Evolutionary conservation across 1,140 invertebrate species (phyloP).

Genomic region (Arion vulgaris): DNA sequence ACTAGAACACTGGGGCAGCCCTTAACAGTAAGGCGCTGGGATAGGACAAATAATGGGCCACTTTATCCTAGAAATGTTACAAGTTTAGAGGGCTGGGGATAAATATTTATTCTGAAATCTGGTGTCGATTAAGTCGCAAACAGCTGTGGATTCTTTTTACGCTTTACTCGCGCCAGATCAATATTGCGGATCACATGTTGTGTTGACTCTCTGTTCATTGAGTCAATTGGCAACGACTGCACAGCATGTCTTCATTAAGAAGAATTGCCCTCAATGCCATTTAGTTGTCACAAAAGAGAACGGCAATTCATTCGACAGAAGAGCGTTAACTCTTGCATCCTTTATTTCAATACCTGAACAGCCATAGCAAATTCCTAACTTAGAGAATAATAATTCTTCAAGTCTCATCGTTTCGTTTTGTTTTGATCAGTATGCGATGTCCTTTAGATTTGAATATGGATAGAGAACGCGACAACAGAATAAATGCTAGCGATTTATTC

Average conservation of each 20-base stretch:
- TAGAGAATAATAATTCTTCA: neutral
- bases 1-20: slow-evolving; percentile 7
- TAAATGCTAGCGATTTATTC: too few relatives aligned
- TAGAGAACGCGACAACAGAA: too few relatives aligned
- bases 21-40: slow-evolving; percentile 13
- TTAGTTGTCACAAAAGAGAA: slow-evolving; percentile 35
- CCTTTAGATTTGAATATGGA: too few relatives aligned
- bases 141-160: slow-evolving; percentile 15
- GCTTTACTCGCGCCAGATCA: neutral
- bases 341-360: neutral
- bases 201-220: slow-evolving; percentile 17
- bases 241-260: slow-evolving; percentile 25
- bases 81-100: slow-evolving; percentile 17
- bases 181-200: slow-evolving; percentile 15
- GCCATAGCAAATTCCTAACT: neutral
- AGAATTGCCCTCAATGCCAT: slow-evolving; percentile 8
- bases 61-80: slow-evolving; percentile 34
- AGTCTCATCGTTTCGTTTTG: too few relatives aligned
- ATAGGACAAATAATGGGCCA: slow-evolving; percentile 34
- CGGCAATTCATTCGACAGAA: slow-evolving; percentile 16
- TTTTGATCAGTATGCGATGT: too few relatives aligned
- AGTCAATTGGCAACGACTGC: slow-evolving; percentile 17
- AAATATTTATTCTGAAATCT: slow-evolving; percentile 41
- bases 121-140: slow-evolving; percentile 34
- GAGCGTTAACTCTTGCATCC: neutral